Conservation (phyloP, 2,888 invertebrate species). For the Bugulina stolonifera region DNA sequence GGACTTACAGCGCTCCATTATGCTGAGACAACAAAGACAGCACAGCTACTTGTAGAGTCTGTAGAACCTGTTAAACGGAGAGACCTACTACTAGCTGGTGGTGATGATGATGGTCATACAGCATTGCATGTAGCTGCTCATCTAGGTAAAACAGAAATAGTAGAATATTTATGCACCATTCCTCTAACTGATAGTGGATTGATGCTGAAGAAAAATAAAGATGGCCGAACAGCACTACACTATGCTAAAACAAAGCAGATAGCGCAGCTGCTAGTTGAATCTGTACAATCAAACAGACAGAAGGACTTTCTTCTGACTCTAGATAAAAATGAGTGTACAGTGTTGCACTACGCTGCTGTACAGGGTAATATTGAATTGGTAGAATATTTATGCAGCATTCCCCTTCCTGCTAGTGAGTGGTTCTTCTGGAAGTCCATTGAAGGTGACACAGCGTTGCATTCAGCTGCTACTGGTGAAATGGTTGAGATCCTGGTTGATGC, state of each 20-base stretch:
- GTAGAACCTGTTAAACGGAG: background rate
- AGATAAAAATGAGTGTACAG: too few relatives aligned
- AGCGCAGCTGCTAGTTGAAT: too few relatives aligned
- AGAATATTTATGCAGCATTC: too few relatives aligned
- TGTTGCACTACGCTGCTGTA: too few relatives aligned
- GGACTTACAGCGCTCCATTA: background rate
- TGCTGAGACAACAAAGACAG: background rate
- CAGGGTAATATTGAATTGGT: too few relatives aligned
- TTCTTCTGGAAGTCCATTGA: background rate
- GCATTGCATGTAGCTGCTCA: background rate
- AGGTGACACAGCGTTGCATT: background rate
- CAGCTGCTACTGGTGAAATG: background rate
- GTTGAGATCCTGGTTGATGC: background rate
- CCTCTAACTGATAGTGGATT: background rate
- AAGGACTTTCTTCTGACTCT: too few relatives aligned
- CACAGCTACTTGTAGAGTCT: background rate
- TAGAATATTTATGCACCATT: background rate
- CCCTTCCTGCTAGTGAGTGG: too few relatives aligned
- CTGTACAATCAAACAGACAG: too few relatives aligned
- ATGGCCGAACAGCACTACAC: background rate
- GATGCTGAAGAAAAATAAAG: background rate
- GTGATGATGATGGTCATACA: background rate
- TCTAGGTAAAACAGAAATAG: background rate
- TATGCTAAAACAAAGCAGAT: too few relatives aligned
- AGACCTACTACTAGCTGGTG: background rate